Base-by-base conservation (phyloP, 2,888 invertebrate genomes). In the Mesorhabditis belari region DNA sequence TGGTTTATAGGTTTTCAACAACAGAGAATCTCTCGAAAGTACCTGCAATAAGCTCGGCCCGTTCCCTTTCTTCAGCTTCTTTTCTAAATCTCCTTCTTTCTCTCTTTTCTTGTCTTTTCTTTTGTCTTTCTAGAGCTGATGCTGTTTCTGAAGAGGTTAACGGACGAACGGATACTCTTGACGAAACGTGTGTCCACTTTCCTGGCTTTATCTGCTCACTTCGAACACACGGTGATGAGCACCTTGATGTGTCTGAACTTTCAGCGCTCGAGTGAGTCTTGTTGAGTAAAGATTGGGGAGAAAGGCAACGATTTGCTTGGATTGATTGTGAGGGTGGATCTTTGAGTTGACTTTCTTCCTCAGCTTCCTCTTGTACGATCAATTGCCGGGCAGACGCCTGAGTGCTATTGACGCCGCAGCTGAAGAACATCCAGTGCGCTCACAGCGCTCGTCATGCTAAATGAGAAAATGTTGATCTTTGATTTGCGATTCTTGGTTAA, bases 151-250 rank as follows among this genome's bases (percentile, higher is more conserved):
- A 59, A 29, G 62, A 61, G 26, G 74, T 74, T 49, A 74, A 61
- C 12, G 72, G 72, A 28, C 72, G 67, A n/a, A 74, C 65, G 26
- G 71, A 69, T 24, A 74, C 70, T 64, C 66, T 61, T 53, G 67
- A 67, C 24, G 72, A 73, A 50, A 74, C 73, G 59, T 74, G 72
- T 28, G 74, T 74, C 74, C 74, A 74, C 71, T 71, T 67, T 55
- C 74, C 74, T 55, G 72, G 67, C 51, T 59, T 58, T 51, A 74
- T 71, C 27, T 56, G 58, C 59, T 74, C 74, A 24, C 64, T 64
- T 4, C 71, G 64, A 51, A 71, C 65, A 35, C 55, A 35, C 9
- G 71, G 68, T 6, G 67, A 65, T 28, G 64, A 65, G 24, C 64
- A 63, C 44, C 44, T 35, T 17, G 44, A 35, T 17, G 44, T 35